Percentiles rank a stretch among this genome's conserved stretches.
These are phyloP conservation scores for Yoshiicerus persimilis DNA, from an alignment of 1,140 invertebrate species.

Conservation along the genomic window DNA sequence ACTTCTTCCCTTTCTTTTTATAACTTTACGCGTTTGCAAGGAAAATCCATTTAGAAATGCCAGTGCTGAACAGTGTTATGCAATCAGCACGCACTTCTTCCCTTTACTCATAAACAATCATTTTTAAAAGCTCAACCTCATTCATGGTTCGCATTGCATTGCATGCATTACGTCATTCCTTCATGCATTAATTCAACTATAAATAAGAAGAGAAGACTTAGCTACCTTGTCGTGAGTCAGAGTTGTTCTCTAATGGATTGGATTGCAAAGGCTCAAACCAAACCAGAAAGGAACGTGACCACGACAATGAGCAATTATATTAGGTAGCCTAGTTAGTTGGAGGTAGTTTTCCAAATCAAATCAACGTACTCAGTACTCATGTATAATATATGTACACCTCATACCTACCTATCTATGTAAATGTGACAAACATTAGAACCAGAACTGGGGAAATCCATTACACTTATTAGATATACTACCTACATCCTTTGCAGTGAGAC, in stretches of 20 bases:
- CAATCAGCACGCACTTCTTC: background rate
- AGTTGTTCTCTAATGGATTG: background rate
- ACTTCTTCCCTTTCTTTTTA: background rate
- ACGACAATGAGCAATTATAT: background rate
- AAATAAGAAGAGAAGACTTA: background rate
- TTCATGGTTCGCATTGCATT: background rate
- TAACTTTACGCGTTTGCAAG: background rate
- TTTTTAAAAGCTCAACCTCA: background rate
- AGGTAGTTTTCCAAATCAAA: background rate
- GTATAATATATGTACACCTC: background rate
- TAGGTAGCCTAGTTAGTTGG: background rate
- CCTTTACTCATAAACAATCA: background rate
- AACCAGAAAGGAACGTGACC: background rate
- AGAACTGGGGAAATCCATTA: background rate
- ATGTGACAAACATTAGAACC: background rate
- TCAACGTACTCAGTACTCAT: no score
- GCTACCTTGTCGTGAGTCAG: background rate
- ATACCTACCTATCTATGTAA: background rate
- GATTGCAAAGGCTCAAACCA: background rate
- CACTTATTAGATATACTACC: background rate
- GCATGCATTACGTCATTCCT: background rate
- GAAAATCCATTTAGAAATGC: background rate
- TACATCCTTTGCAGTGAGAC: no score
- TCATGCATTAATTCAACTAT: constrained; percentile 12
- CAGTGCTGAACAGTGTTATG: background rate